Evolutionary conservation across 2,113 vertebrate genomes (phyloP), one percentile per base, ranked within the genome.

Genomic region (Mastomys natalensis): DNA sequence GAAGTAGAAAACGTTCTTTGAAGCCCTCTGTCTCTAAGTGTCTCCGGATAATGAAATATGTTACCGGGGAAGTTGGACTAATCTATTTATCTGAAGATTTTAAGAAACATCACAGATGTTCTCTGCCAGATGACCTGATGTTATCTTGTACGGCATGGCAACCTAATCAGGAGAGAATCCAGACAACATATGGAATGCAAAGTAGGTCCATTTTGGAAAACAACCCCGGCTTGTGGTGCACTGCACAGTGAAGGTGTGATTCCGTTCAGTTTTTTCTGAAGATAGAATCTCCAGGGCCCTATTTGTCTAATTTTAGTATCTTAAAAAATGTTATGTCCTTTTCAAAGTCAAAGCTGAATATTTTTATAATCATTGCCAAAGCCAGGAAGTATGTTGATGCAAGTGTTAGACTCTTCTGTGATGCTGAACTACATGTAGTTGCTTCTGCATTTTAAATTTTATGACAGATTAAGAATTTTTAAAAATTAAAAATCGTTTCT

Each of bases 381-480:
- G 5, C 31, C 34, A 86, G 68, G 10, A 87, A 43, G 43, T 55
- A 45, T 7, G 55, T 7, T 78, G 40, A 78, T 76, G 43, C 34
- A 78, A 82, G 2, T 92, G 31, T 10, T 51, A 29, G n/a, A 88
- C 72, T 92, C 34, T 22, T 95, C 34, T 53, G 24, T 62, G 26
- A 73, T 66, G 19, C 93, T 88, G 80, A 43, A 74, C 48, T 95
- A 95, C 86, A 92, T 90, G 92, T 76, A 93, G 53, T 87, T 84
- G 29, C 66, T 60, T 96, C 62, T 92, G 43, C 74, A 97, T 97
- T 95, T 98, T 74, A 77, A 62, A 84, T 95, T 95, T 87, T 94
- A 93, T 93, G 98, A 89, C 15, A 85, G 3, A 72, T 0, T 0
- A 86, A 87, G 43, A 81, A 97, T 96, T 96, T 97, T 86, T 6